Evolutionary conservation across 2,797 vertebrate species (phyloP), one percentile per base, ranked within the genome.

Genomic region (Centroberyx gerrardi): DNA sequence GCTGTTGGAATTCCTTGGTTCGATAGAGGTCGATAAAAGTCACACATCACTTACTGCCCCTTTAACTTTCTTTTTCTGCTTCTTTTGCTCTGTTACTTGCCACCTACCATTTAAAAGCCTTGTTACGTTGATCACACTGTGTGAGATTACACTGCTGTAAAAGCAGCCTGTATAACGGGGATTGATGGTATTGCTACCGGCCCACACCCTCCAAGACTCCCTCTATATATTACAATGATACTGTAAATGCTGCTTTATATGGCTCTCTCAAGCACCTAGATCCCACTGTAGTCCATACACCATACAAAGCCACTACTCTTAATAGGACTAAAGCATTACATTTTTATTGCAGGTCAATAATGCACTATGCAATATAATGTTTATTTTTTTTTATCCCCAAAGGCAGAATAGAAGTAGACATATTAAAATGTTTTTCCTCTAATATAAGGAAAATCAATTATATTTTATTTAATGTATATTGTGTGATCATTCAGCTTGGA

Each of bases 381-480:
- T 18, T 51, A n/a, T 18, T n/a, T n/a, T 18, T 18, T 22, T 8
- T 51, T 22, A 17, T 58, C 55, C 15, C 15, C 31, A 36, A 58
- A 58, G 55, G 31, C 14, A 8, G 15, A 31, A 31, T 17, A 36
- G 29, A 58, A 28, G 29, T 58, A 8, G 48, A 62, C 17, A 56
- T 53, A 64, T 55, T 69, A 10, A 42, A 42, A 13, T 42, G 8
- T 78, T 86, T 83, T 62, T 53, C 2, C 22, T 42, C 38, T 54
- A 56, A 54, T 76, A 60, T 7, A 62, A 56, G 40, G 65, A 73
- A 66, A 75, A n/a, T 0, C 38, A 40, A 12, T 40, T 8, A 1
- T 42, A 10, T 42, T 42, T 1, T 42, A 49, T 54, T 70, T 70
- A 2, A 49, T 55, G 65, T 31, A 38, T 81, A 65, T 53, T n/a